Evolutionary conservation across 2,888 invertebrate genomes (phyloP).

Genomic region (Andrena fulva): DNA sequence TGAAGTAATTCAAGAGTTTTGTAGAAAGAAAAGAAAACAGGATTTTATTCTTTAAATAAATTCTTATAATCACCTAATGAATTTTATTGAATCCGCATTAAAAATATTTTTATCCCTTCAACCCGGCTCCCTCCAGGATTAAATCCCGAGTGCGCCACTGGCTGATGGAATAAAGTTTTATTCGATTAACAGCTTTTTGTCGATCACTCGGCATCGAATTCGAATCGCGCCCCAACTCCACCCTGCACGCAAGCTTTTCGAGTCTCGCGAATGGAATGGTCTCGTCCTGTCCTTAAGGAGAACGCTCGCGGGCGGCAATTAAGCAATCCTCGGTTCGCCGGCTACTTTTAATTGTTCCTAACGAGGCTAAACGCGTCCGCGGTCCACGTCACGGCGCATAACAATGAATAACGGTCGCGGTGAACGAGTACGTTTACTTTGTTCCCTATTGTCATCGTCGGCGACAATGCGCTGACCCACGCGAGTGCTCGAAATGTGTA

Average conservation of each 20-base stretch:
- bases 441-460: slow-evolving; percentile 58
- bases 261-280: slow-evolving; percentile 8
- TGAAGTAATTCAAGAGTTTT: too few species aligned
- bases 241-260: slow-evolving; percentile 9
- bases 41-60: too few species aligned
- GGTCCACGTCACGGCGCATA: slow-evolving; percentile 68
- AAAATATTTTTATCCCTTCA: too few species aligned
- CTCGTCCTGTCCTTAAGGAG: slow-evolving; percentile 11
- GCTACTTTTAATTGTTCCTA: slow-evolving; percentile 79
- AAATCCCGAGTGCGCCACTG: too few species aligned
- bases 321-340: slow-evolving; percentile 71
- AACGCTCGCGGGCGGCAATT: slow-evolving; percentile 70
- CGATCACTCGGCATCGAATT: too few species aligned
- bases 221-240: too few species aligned
- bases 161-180: too few species aligned
- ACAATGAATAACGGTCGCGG: slow-evolving; percentile 74
- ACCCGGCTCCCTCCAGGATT: too few species aligned
- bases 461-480: slow-evolving; percentile 46
- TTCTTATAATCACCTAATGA: too few species aligned
- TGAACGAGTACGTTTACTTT: slow-evolving; percentile 62
- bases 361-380: slow-evolving; percentile 70
- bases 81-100: too few species aligned
- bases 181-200: too few species aligned
- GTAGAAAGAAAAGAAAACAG: too few species aligned
- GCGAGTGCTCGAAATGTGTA: slow-evolving; percentile 41